Evolutionary conservation across 2,888 invertebrate genomes (phyloP).

Genomic region (Andrena marginata): DNA sequence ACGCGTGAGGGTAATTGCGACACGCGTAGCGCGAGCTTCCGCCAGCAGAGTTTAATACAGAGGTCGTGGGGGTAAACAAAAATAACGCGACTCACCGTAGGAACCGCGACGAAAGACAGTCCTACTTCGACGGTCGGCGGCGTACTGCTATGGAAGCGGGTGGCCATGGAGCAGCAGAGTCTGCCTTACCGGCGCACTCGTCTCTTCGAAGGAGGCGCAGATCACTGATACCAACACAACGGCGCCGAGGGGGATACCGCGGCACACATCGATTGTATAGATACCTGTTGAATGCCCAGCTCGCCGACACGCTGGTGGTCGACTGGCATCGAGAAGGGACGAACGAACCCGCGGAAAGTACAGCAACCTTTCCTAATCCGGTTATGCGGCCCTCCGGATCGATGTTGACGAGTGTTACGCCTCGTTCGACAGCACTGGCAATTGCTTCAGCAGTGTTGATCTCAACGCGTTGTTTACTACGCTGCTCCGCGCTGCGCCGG

Average conservation of each 20-base stretch:
- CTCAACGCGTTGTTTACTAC: no score
- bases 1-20: neutral
- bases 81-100: neutral
- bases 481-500: no score
- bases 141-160: slow-evolving; percentile 47
- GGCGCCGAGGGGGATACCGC: slow-evolving; percentile 15
- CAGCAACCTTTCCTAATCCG: slow-evolving; percentile 11
- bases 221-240: slow-evolving; percentile 57
- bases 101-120: slow-evolving; percentile 31
- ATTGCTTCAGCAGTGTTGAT: no score
- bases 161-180: slow-evolving; percentile 31
- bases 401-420: neutral
- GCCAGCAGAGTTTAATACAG: slow-evolving; percentile 1
- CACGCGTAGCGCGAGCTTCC: neutral
- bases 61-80: slow-evolving; percentile 39
- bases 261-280: slow-evolving; percentile 51
- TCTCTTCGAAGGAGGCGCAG: slow-evolving; percentile 45
- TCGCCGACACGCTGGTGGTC: slow-evolving; percentile 45
- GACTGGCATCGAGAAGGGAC: slow-evolving; percentile 46
- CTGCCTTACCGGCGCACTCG: slow-evolving; percentile 55
- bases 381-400: neutral
- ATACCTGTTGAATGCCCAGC: slow-evolving; percentile 56
- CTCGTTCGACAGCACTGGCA: slow-evolving; percentile 2
- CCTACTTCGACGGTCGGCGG: slow-evolving; percentile 39
- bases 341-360: slow-evolving; percentile 22